A percentile compares a stretch with the other conserved stretches of the same genome.
Conservation (phyloP, 1,140 invertebrate species). For the Scylla paramamosain region DNA sequence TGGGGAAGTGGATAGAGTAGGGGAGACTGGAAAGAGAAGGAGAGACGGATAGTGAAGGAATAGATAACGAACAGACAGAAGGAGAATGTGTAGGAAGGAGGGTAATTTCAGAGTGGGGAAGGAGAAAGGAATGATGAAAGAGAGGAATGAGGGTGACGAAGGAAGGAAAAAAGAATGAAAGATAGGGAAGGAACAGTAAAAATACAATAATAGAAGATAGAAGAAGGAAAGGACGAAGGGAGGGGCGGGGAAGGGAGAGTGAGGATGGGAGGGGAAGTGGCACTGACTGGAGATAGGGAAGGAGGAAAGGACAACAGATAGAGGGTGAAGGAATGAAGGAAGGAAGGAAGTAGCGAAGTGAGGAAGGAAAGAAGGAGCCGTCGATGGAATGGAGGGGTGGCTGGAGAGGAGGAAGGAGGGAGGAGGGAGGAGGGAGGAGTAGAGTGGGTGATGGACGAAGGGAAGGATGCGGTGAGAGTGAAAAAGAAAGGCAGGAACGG, state of each 20-base stretch:
- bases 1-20: too few relatives aligned
- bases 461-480: neutral
- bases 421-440: neutral
- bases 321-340: neutral
- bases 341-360: neutral
- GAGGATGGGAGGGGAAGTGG: neutral
- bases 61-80: neutral
- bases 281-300: neutral
- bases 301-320: neutral
- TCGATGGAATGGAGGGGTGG: neutral
- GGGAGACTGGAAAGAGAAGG: neutral
- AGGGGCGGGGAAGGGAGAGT: neutral
- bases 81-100: neutral
- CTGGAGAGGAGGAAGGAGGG: too few relatives aligned
- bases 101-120: too few relatives aligned
- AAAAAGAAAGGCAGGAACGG: neutral
- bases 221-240: neutral
- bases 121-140: neutral
- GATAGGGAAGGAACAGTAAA: neutral
- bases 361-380: too few relatives aligned
- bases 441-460: neutral
- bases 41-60: neutral
- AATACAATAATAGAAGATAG: neutral
- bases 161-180: neutral
- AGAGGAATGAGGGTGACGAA: neutral